Evolutionary conservation across 2,888 invertebrate genomes (phyloP).

Genomic region (Prenolepis imparis): DNA sequence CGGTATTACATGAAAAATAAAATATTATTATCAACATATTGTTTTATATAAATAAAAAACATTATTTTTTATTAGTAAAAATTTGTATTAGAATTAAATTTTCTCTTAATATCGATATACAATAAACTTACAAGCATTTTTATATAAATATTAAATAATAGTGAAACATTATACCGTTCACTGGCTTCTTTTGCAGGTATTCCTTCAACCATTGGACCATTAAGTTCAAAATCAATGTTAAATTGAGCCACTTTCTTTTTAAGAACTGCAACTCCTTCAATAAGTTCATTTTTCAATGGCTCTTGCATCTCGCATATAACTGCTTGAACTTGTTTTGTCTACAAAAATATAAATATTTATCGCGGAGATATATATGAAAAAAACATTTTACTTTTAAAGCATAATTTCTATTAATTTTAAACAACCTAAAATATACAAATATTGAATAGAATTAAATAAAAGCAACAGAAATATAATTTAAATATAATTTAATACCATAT

Average conservation of each 20-base stretch:
- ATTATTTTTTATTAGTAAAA: not conserved
- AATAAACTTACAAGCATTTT: too few species aligned
- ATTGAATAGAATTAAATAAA: not conserved
- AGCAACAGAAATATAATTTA: constrained; percentile 58
- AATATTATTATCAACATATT: constrained; percentile 3
- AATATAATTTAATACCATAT: constrained; percentile 88
- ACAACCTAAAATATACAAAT: not conserved
- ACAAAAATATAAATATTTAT: constrained; percentile 48
- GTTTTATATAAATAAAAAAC: not conserved
- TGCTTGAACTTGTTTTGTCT: constrained; percentile 91
- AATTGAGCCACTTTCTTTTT: constrained; percentile 90
- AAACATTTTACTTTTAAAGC: constrained; percentile 13
- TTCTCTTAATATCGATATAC: not conserved
- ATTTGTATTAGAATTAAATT: not conserved
- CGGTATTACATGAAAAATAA: not conserved
- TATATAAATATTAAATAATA: constrained; percentile 3
- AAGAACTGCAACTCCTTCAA: constrained; percentile 90
- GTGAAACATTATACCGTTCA: constrained; percentile 88
- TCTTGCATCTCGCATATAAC: constrained; percentile 92
- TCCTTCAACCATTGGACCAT: constrained; percentile 95
- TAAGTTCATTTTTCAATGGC: constrained; percentile 91
- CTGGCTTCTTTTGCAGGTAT: constrained; percentile 95
- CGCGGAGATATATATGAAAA: not conserved
- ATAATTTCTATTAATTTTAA: not conserved
- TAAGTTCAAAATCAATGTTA: constrained; percentile 91